A percentile compares a stretch with the other conserved stretches of the same genome.
Evolutionary conservation across 2,797 vertebrate genomes (phyloP).

Genomic region (Gadopsis bispinosus): DNA sequence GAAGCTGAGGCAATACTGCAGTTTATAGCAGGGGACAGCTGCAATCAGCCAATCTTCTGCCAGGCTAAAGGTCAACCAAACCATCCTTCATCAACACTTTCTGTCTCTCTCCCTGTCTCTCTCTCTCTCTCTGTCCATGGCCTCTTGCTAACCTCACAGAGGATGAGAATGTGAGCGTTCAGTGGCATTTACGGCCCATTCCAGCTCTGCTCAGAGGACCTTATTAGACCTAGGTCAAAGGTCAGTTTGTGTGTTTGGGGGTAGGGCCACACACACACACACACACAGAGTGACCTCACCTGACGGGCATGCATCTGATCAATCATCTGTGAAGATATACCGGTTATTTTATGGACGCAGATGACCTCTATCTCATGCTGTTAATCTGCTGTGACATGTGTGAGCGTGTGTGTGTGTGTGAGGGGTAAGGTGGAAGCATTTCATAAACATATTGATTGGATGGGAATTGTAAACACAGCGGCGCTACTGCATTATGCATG

Average conservation of each 20-base stretch:
- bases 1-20: slow-evolving; percentile 11
- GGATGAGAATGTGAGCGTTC: slow-evolving; percentile 72
- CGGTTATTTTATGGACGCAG: slow-evolving; percentile 22
- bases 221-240: slow-evolving; percentile 76
- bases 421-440: slow-evolving; percentile 29
- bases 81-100: slow-evolving; percentile 62
- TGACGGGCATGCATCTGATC: slow-evolving; percentile 53
- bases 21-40: slow-evolving; percentile 43
- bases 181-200: slow-evolving; percentile 76
- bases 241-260: slow-evolving; percentile 49
- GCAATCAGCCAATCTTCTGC: slow-evolving; percentile 61
- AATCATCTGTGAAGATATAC: slow-evolving; percentile 52
- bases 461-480: slow-evolving; percentile 55
- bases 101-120: slow-evolving; percentile 10
- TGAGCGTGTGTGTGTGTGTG: slow-evolving; percentile 9
- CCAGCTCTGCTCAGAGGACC: slow-evolving; percentile 52
- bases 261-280: not conserved
- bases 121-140: slow-evolving; percentile 30
- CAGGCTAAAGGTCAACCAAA: slow-evolving; percentile 71
- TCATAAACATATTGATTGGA: slow-evolving; percentile 65
- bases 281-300: slow-evolving; percentile 42
- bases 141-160: slow-evolving; percentile 65
- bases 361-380: slow-evolving; percentile 39
- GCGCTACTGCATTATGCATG: slow-evolving; percentile 64
- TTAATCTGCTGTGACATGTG: slow-evolving; percentile 44